Percentiles rank a stretch among this genome's conserved stretches.
phyloP scores from a whole-genome alignment of 2,888 invertebrate species.

The Oegoconia quadripuncta region DNA sequence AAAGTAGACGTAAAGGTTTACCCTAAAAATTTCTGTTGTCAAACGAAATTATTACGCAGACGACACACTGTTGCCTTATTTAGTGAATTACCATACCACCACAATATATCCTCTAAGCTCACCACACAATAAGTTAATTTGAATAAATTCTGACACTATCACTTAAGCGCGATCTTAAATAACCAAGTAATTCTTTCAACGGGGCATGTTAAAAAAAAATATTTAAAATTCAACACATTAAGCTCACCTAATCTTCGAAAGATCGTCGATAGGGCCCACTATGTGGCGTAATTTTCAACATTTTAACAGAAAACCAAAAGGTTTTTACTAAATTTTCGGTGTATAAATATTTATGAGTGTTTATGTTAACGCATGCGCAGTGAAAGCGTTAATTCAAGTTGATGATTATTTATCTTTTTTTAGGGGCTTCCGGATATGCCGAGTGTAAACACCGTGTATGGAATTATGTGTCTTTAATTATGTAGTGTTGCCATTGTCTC shows the following conservation, averaged over 20 bases:
- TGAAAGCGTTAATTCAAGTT: conserved; percentile 58
- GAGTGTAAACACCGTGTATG: conserved; percentile 7
- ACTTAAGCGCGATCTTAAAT: conserved; percentile 25
- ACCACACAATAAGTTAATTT: conserved; percentile 20
- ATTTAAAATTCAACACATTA: conserved; percentile 40
- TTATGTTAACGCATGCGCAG: conserved; percentile 59
- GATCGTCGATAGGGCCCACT: conserved; percentile 49
- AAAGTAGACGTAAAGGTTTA: too few species aligned
- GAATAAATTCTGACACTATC: conserved; percentile 23
- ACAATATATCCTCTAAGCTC: too few species aligned
- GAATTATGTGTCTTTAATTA: too few species aligned
- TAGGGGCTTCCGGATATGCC: not conserved
- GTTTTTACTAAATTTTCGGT: conserved; percentile 34
- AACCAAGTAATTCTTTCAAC: conserved; percentile 39
- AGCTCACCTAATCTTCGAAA: conserved; percentile 33
- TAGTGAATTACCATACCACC: too few species aligned
- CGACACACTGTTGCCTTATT: too few species aligned
- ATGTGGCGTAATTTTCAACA: conserved; percentile 44
- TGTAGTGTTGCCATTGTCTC: too few species aligned
- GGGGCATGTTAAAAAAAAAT: conserved; percentile 14
- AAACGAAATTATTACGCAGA: too few species aligned
- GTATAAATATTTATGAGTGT: conserved; percentile 45
- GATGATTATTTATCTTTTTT: conserved; percentile 4
- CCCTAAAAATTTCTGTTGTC: too few species aligned
- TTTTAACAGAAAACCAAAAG: conserved; percentile 44